Conservation (phyloP, 2,113 vertebrate species). For the Alces alces region DNA sequence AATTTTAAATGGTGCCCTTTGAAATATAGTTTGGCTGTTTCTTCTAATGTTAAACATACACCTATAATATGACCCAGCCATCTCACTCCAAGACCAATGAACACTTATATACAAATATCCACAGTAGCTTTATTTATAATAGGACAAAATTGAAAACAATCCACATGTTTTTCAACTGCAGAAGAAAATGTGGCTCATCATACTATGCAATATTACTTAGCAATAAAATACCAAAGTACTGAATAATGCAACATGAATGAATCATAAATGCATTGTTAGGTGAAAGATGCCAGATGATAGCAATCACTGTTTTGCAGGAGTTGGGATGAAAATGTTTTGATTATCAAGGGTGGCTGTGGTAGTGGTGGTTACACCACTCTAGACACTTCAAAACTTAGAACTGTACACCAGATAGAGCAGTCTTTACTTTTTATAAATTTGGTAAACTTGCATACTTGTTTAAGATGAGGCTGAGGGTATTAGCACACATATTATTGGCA, state of each 20-base stretch:
- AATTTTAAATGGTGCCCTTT: background rate
- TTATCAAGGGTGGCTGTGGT: background rate
- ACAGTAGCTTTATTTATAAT: background rate
- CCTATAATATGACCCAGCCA: background rate
- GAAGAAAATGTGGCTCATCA: background rate
- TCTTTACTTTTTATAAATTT: background rate
- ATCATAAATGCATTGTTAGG: background rate
- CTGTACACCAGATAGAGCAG: background rate
- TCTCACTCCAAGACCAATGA: background rate
- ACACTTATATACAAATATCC: background rate
- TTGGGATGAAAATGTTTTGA: background rate
- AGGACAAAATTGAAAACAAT: background rate
- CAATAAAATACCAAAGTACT: background rate
- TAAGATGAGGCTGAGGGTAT: background rate
- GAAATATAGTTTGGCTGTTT: background rate
- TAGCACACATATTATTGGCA: background rate
- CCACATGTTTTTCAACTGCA: no score
- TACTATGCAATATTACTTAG: background rate
- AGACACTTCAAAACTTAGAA: background rate
- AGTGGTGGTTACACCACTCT: background rate
- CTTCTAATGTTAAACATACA: background rate
- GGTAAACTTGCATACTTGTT: background rate
- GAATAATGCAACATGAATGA: background rate
- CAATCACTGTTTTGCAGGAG: background rate
- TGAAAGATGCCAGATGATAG: background rate